Evolutionary conservation across 1,140 invertebrate species (phyloP), one percentile per base, ranked within the genome.

Genomic region (Callitettix versicolor): DNA sequence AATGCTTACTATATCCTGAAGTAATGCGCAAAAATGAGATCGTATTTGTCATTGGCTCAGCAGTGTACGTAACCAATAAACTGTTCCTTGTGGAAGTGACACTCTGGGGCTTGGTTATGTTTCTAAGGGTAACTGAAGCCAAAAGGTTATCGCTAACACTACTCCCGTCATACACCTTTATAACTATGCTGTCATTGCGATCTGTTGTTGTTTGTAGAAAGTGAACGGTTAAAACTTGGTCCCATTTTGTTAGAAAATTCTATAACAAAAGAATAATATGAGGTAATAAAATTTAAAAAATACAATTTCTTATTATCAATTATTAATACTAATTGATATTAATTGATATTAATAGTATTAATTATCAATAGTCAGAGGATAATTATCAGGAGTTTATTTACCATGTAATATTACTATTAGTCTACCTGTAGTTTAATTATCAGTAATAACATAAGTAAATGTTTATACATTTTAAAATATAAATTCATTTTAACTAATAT

Each of bases 61-160:
- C 85, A 14, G 67, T 73, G 63, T 88, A 91, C 62, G 79, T 78
- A 0, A 94, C 76, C 62, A 80, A 87, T 62, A 93, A 78, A 68
- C 84, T 79, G 56, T 87, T 84, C 50, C 78, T 72, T 0, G 81
- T 85, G 0, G 84, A 85, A 0, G 86, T 86, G 1, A 94, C 76
- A 65, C 88, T 91, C 66, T 93, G 88, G 0, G 88, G 87, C 58
- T 87, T 73, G 0, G 90, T 91, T 41, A 77, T 78, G 68, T 95
- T 95, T 58, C 79, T 74, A 15, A 90, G 76, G 53, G 68, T 69
- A 63, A 90, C 81, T 1, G 69, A 70, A 3, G 81, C 79, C 7
- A 92, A 64, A 21, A 90, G 64, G 57, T 81, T 81, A 58, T 88
- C 82, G 51, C 76, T 76, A 1, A 71, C 65, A 53, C 79, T 80